Conservation (phyloP, 2,888 invertebrate genomes). For the Rhagium mordax region DNA sequence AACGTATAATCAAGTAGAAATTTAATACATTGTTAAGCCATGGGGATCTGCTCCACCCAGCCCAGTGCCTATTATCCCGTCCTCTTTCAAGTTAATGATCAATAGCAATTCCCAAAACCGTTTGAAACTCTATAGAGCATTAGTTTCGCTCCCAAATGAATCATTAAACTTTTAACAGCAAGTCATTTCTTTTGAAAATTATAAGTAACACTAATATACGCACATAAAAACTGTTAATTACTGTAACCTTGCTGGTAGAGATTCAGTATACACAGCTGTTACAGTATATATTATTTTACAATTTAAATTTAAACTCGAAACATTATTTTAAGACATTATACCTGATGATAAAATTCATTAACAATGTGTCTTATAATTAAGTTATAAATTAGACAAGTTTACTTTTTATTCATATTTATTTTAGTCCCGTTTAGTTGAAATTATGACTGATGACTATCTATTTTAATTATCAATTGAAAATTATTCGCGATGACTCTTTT, state of each 20-base stretch:
- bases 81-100: constrained; percentile 59
- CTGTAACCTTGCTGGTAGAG: not conserved
- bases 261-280: not conserved
- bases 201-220: constrained; percentile 3
- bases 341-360: not conserved
- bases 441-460: not conserved
- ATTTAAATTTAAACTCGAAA: not conserved
- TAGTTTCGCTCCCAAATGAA: constrained; percentile 48
- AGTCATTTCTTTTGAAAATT: constrained; percentile 26
- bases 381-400: constrained; percentile 2
- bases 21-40: constrained; percentile 63
- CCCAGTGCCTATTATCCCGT: constrained; percentile 40
- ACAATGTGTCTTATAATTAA: not conserved
- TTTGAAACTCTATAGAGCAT: constrained; percentile 54
- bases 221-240: constrained; percentile 16
- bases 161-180: constrained; percentile 22
- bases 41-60: constrained; percentile 59
- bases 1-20: constrained; percentile 64
- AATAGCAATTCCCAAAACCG: constrained; percentile 57
- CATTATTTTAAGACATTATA: not conserved
- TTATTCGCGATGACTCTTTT: not conserved
- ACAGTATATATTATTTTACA: not conserved
- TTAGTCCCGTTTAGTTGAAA: not conserved
- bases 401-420: not conserved
- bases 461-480: not conserved